Percentiles rank a stretch among this genome's conserved stretches.
Evolutionary conservation across 2,797 vertebrate genomes (phyloP).

Genomic region (Gadopsis bispinosus): DNA sequence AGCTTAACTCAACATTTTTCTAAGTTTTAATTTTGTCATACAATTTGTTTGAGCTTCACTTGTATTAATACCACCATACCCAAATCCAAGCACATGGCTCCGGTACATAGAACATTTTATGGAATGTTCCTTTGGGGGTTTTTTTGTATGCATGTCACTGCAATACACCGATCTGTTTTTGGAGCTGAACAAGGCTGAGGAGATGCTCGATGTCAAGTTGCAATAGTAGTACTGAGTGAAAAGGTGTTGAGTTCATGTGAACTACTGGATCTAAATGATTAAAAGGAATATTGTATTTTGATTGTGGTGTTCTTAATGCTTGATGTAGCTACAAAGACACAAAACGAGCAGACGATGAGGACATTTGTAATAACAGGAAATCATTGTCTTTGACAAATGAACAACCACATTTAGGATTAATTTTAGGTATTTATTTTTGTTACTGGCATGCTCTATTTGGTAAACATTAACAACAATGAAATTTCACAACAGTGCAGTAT

Average conservation of each 20-base stretch:
- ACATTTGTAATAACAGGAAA: slow-evolving; percentile 21
- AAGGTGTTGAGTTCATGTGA: slow-evolving; percentile 49
- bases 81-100: slow-evolving; percentile 16
- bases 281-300: slow-evolving; percentile 61
- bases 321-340: slow-evolving; percentile 5
- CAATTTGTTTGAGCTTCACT: slow-evolving; percentile 6
- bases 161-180: slow-evolving; percentile 12
- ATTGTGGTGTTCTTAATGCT: slow-evolving; percentile 45
- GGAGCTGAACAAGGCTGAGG: background rate
- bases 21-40: background rate
- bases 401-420: slow-evolving; percentile 4
- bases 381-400: slow-evolving; percentile 19
- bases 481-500: slow-evolving; percentile 65
- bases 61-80: background rate
- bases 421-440: slow-evolving; percentile 66
- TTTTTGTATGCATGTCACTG: slow-evolving; percentile 18
- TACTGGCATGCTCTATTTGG: slow-evolving; percentile 74
- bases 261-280: slow-evolving; percentile 63
- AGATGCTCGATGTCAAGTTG: slow-evolving; percentile 29
- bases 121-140: background rate
- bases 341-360: slow-evolving; percentile 14
- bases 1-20: background rate
- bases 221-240: slow-evolving; percentile 2
- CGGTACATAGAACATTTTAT: background rate
- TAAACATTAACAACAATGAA: slow-evolving; percentile 75